Evolutionary conservation across 2,888 invertebrate species (phyloP).

Genomic region (Dicyrtomina minuta): DNA sequence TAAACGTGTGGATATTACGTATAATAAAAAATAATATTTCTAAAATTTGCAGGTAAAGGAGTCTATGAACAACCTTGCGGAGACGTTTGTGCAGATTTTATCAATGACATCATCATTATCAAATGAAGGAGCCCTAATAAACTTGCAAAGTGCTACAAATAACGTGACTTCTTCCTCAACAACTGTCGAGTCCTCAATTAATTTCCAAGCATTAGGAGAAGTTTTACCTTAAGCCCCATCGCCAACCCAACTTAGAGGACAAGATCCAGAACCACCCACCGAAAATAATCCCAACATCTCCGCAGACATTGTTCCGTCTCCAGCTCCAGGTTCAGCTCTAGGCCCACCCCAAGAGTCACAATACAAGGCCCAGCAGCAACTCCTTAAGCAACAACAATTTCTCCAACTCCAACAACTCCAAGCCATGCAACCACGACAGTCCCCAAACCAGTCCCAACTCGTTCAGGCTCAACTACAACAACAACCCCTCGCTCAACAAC

Average conservation of each 20-base stretch:
- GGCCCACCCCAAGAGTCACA: constrained; percentile 3
- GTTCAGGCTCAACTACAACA: constrained; percentile 30
- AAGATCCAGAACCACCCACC: background rate
- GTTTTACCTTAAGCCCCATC: constrained; percentile 12
- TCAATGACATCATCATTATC: constrained; percentile 43
- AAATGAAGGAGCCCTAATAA: background rate
- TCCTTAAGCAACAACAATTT: constrained; percentile 30
- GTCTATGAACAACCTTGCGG: constrained; percentile 48
- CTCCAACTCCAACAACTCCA: constrained; percentile 24
- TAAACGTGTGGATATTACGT: too few relatives aligned
- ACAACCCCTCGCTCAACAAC: constrained; percentile 24
- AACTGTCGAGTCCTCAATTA: background rate
- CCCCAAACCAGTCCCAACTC: constrained; percentile 21
- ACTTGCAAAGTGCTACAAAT: constrained; percentile 13
- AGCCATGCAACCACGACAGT: constrained; percentile 20
- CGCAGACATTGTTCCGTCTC: too few relatives aligned
- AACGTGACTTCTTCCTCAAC: background rate
- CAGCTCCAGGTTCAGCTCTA: too few relatives aligned
- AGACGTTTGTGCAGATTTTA: constrained; percentile 52
- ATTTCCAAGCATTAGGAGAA: constrained; percentile 9
- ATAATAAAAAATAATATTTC: background rate
- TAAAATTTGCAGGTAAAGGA: constrained; percentile 45
- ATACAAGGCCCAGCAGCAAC: constrained; percentile 16
- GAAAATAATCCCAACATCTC: too few relatives aligned
- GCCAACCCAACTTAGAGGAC: background rate